phyloP scores from a whole-genome alignment of 1,140 invertebrate species.

The Tigriopus japonicus region DNA sequence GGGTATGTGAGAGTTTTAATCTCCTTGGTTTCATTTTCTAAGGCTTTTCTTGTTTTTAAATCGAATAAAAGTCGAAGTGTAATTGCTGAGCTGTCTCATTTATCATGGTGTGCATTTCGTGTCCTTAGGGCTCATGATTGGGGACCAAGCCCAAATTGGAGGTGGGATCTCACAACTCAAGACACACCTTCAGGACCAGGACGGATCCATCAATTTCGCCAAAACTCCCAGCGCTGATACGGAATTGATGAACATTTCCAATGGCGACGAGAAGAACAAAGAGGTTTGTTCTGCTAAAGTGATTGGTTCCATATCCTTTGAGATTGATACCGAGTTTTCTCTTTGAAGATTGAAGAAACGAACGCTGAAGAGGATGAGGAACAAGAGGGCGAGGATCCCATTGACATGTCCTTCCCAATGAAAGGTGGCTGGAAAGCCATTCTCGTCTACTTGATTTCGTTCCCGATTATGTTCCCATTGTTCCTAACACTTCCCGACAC shows the following conservation, averaged over 20 bases:
- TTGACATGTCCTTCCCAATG: conserved; percentile 62
- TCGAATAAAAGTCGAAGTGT: too few species aligned
- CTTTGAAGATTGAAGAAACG: background rate
- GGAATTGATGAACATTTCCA: too few species aligned
- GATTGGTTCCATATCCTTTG: background rate
- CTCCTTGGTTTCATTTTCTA: too few species aligned
- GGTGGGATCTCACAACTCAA: background rate
- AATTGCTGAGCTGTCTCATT: too few species aligned
- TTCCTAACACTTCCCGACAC: conserved; percentile 88
- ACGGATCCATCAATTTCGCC: background rate
- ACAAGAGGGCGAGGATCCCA: conserved; percentile 30
- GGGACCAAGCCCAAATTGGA: background rate
- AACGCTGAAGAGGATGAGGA: background rate
- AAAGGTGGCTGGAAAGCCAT: conserved; percentile 50
- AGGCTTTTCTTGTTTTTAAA: too few species aligned
- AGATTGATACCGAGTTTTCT: background rate
- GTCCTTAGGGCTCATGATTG: background rate
- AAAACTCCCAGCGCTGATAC: background rate
- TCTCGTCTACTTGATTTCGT: conserved; percentile 70
- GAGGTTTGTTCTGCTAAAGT: too few species aligned
- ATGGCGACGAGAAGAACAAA: too few species aligned
- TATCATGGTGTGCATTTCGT: background rate
- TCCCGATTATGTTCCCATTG: conserved; percentile 78
- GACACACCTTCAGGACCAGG: background rate
- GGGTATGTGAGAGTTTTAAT: too few species aligned